Base-by-base conservation (phyloP, 2,888 invertebrate species). In the Chelonus formosanus region DNA sequence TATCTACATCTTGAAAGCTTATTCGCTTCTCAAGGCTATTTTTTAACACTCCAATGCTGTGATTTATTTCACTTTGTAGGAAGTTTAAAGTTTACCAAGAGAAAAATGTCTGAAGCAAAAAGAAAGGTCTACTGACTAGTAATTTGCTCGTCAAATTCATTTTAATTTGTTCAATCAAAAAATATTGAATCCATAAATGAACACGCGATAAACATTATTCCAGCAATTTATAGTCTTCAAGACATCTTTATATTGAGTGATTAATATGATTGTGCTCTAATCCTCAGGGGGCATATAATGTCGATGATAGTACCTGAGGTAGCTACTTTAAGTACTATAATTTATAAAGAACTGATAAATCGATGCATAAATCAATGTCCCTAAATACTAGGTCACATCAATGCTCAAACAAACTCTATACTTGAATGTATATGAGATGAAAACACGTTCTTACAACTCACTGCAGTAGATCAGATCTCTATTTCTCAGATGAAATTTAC, bases 331-430 rank as follows among this genome's bases (percentile, higher is more conserved):
- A 59, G 56, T 63, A 66, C 69, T 57, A 65, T 70, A 71, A 73
- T 72, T 73, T 68, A 59, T 64, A 56, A 69, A 63, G 65, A 65
- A 53, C 43, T 65, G 69, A 70, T 69, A 67, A 71, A 57, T 57
- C 54, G 6, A 59, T 36, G 63, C 68, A 72, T 73, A 73, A 74
- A 74, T 73, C 75, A 73, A 67, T 58, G 71, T 69, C 67, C 61
- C 57, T 52, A 40, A 65, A 71, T 71, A 71, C 64, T 73, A 70
- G 73, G 69, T 72, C 72, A 71, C 44, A 62, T 63, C 62, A 59
- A 55, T 45, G 43, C 57, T 44, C 32, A 40, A 64, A 56, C 20
- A 60, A 35, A 34, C 40, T 40, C 44, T 10, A 48, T 5, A 6
- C 40, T 40, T 40, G 50, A 59, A 44, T 57, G 55, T 44, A 31